Evolutionary conservation across 1,140 invertebrate species (phyloP).

Genomic region (Philopotamus ludificatus): DNA sequence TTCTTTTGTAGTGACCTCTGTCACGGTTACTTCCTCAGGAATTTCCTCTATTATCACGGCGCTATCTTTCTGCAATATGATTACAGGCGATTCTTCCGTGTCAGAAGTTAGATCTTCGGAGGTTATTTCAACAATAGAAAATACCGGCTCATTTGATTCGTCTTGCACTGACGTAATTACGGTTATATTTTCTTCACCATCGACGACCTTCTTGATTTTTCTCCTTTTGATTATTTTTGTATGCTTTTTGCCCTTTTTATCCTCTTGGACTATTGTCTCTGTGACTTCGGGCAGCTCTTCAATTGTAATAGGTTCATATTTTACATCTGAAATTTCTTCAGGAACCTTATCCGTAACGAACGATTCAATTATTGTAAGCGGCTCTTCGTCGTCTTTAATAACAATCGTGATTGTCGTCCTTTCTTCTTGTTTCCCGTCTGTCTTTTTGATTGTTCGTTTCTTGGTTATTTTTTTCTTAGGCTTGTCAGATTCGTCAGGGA

Average conservation of each 20-base stretch:
- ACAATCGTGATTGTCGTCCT: conserved; percentile 40
- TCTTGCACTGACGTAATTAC: conserved; percentile 46
- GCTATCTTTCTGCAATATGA: neutral
- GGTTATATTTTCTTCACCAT: conserved; percentile 30
- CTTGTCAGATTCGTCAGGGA: conserved; percentile 47
- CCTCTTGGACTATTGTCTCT: conserved; percentile 11
- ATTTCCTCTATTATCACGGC: conserved; percentile 30
- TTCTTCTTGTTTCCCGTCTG: conserved; percentile 41
- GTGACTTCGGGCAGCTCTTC: conserved; percentile 6
- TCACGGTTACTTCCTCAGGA: conserved; percentile 41
- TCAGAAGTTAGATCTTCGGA: neutral
- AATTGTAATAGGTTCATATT: conserved; percentile 31
- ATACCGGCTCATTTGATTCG: conserved; percentile 28
- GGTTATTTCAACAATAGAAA: conserved; percentile 16
- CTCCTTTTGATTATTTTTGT: conserved; percentile 44
- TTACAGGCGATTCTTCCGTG: conserved; percentile 8
- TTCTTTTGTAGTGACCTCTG: conserved; percentile 45
- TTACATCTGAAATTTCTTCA: conserved; percentile 8
- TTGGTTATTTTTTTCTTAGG: conserved; percentile 44
- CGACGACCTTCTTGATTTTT: conserved; percentile 46
- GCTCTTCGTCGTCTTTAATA: conserved; percentile 40
- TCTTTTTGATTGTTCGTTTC: conserved; percentile 43
- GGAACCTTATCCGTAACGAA: conserved; percentile 26
- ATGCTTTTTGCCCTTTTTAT: conserved; percentile 39
- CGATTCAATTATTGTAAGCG: conserved; percentile 43